A percentile compares a stretch with the other conserved stretches of the same genome.
phyloP scores from a whole-genome alignment of 2,888 invertebrate genomes.

The Cheilosia vernalis region DNA sequence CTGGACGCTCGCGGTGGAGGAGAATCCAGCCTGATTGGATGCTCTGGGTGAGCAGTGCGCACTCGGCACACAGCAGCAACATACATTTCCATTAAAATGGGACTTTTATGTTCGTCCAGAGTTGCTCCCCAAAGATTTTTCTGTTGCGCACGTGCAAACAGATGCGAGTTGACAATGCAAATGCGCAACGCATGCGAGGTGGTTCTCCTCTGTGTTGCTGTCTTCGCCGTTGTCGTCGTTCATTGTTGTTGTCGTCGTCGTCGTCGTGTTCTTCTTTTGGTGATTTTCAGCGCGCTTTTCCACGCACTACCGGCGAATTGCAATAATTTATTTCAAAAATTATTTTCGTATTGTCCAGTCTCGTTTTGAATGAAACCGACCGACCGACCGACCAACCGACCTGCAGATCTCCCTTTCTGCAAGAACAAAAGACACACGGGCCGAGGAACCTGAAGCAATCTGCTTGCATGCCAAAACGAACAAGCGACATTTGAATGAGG shows the following conservation, averaged over 20 bases:
- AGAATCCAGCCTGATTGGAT: conserved; percentile 42
- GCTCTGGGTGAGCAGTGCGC: conserved; percentile 22
- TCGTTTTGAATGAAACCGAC: conserved; percentile 69
- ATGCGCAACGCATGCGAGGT: conserved; percentile 54
- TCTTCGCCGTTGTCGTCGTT: conserved; percentile 1
- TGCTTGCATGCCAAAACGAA: conserved; percentile 73
- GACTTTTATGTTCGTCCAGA: conserved; percentile 69
- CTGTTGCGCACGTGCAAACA: conserved; percentile 68
- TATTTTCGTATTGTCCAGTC: conserved; percentile 76
- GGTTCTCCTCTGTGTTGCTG: conserved; percentile 3
- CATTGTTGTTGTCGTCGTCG: conserved; percentile 49
- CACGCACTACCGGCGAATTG: conserved; percentile 68
- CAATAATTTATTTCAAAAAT: conserved; percentile 77
- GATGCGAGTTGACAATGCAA: conserved; percentile 72
- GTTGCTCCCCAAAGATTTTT: conserved; percentile 66
- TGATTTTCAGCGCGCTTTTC: conserved; percentile 73
- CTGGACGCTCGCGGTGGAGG: conserved; percentile 24
- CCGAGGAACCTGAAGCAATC: conserved; percentile 58
- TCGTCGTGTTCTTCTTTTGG: conserved; percentile 51
- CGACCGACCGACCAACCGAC: neutral
- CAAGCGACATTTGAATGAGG: conserved; percentile 76
- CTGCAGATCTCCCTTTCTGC: conserved; percentile 44
- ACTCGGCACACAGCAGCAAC: conserved; percentile 39
- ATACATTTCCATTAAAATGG: conserved; percentile 74
- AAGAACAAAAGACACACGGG: conserved; percentile 65